phyloP scores from a whole-genome alignment of 2,797 vertebrate species.

The Notamacropus eugenii region DNA sequence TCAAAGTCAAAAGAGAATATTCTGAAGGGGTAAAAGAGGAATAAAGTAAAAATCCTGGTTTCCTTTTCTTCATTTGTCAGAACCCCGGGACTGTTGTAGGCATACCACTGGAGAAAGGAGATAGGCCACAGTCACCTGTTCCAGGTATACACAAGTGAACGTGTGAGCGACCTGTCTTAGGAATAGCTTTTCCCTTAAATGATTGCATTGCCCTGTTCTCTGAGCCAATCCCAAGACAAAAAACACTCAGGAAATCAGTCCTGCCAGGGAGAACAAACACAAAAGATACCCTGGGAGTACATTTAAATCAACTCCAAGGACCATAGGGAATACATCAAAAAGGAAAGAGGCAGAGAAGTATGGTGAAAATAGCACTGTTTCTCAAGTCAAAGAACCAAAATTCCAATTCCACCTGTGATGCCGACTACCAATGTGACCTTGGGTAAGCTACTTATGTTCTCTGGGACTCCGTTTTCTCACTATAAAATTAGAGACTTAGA shows the following conservation, averaged over 20 bases:
- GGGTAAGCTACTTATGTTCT: neutral
- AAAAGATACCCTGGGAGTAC: neutral
- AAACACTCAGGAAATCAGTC: neutral
- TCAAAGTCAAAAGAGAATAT: neutral
- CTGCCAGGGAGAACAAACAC: neutral
- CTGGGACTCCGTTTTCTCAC: neutral
- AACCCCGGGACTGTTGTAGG: neutral
- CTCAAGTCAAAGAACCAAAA: neutral
- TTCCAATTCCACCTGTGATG: neutral
- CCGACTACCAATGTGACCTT: neutral
- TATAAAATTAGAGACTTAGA: neutral
- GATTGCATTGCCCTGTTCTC: neutral
- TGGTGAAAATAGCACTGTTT: neutral
- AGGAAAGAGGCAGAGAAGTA: neutral
- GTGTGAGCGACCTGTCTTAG: neutral
- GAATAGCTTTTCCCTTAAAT: neutral
- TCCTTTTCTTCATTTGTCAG: neutral
- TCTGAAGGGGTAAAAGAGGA: neutral
- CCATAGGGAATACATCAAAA: neutral
- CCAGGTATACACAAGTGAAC: neutral
- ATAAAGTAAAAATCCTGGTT: neutral
- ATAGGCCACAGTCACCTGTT: neutral
- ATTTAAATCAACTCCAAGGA: neutral
- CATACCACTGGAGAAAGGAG: neutral
- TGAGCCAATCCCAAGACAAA: neutral